Evolutionary conservation across 1,140 invertebrate species (phyloP).

Genomic region (Glossosoma conforme): DNA sequence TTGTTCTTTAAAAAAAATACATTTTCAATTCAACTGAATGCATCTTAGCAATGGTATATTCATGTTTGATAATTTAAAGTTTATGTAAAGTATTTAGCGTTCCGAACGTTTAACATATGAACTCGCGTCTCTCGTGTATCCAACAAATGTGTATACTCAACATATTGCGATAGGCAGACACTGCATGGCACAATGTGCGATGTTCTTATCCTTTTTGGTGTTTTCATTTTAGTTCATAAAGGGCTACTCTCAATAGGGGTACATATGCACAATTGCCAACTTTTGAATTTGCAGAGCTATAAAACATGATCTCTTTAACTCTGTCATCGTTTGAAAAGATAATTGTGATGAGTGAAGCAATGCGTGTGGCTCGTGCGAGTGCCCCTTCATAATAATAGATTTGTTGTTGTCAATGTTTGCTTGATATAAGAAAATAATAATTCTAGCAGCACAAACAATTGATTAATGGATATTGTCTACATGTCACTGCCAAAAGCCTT

Average conservation of each 20-base stretch:
- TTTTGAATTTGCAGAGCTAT: not conserved
- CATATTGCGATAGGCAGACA: not conserved
- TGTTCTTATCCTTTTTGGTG: not conserved
- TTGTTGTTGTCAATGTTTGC: conserved; percentile 11
- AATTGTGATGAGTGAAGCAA: no score
- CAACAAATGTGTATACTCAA: conserved; percentile 18
- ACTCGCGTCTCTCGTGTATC: conserved; percentile 8
- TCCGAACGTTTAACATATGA: conserved; percentile 10
- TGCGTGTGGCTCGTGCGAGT: no score
- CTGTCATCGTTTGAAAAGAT: no score
- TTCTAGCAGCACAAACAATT: conserved; percentile 27
- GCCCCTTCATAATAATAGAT: no score
- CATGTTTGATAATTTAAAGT: conserved; percentile 5
- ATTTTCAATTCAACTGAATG: no score
- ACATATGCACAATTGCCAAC: no score
- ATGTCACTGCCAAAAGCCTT: conserved; percentile 31
- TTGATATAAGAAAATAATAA: conserved; percentile 9
- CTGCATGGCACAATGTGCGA: conserved; percentile 22
- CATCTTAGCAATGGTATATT: conserved; percentile 19
- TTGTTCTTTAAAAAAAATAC: no score
- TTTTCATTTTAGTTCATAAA: no score
- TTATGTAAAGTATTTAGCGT: conserved; percentile 22
- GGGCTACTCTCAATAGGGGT: no score
- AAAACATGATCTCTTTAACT: not conserved
- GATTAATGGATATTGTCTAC: conserved; percentile 23